Evolutionary conservation across 2,888 invertebrate genomes (phyloP).

Genomic region (Drosophila rellima): DNA sequence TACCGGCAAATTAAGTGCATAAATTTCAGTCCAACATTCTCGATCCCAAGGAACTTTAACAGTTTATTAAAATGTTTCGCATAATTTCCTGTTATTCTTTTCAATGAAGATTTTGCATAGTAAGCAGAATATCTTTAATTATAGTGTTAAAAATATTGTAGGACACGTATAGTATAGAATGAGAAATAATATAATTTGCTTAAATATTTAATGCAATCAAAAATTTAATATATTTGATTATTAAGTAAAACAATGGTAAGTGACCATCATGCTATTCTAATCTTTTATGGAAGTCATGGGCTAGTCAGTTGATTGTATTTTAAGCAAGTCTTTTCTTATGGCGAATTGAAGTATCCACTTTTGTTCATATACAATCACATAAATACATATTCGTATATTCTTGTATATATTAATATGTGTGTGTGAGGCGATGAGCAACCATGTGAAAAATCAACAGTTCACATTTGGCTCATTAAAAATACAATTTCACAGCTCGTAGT

Average conservation of each 20-base stretch:
- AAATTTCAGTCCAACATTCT: background rate
- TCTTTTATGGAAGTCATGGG: background rate
- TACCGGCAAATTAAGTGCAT: conserved; percentile 33
- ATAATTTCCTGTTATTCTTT: background rate
- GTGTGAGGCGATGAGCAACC: conserved; percentile 13
- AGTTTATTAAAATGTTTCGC: background rate
- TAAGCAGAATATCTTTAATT: too few relatives aligned
- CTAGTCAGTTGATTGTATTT: background rate
- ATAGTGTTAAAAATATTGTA: too few relatives aligned
- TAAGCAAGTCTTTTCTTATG: background rate
- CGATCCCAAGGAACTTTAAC: background rate
- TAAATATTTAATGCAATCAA: too few relatives aligned
- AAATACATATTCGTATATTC: conserved; percentile 11
- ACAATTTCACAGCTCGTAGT: conserved; percentile 67
- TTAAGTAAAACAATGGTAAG: background rate
- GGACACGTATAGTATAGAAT: too few relatives aligned
- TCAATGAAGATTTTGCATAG: background rate
- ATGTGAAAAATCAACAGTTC: conserved; percentile 62
- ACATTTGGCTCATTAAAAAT: conserved; percentile 70
- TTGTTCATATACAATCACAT: background rate
- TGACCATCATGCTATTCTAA: too few relatives aligned
- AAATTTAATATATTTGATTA: background rate
- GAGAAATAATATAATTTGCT: too few relatives aligned
- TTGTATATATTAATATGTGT: background rate
- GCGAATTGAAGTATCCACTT: background rate